Evolutionary conservation across 2,113 vertebrate species (phyloP).

Genomic region (Pelecanus crispus): DNA sequence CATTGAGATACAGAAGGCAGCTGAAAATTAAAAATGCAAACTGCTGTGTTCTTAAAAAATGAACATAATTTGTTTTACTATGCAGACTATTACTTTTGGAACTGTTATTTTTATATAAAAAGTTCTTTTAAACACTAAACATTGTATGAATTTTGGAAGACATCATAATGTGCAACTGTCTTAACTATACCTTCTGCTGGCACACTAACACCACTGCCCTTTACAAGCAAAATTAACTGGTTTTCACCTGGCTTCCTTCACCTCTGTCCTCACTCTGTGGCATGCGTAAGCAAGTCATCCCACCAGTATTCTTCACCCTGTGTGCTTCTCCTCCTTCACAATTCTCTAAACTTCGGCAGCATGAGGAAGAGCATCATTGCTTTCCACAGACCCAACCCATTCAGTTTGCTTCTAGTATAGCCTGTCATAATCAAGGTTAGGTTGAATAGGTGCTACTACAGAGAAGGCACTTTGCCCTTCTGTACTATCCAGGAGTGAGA

Average conservation of each 20-base stretch:
- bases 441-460: background rate
- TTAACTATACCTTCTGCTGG: background rate
- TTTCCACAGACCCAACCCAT: background rate
- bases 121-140: background rate
- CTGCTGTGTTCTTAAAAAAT: background rate
- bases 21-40: background rate
- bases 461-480: background rate
- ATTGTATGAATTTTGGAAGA: background rate
- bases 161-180: background rate
- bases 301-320: background rate
- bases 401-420: background rate
- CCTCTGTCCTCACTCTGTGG: background rate
- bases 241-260: background rate
- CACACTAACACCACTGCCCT: background rate
- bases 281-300: background rate
- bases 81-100: background rate
- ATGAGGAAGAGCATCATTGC: background rate
- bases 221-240: background rate
- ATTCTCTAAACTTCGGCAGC: background rate
- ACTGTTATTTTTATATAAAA: background rate
- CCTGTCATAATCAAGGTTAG: background rate
- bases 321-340: background rate
- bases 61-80: background rate
- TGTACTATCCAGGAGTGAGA: background rate
- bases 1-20: background rate